These are phyloP conservation scores for Willowsia nigromaculata DNA, from an alignment of 2,888 invertebrate genomes.

Conservation along the genomic window DNA sequence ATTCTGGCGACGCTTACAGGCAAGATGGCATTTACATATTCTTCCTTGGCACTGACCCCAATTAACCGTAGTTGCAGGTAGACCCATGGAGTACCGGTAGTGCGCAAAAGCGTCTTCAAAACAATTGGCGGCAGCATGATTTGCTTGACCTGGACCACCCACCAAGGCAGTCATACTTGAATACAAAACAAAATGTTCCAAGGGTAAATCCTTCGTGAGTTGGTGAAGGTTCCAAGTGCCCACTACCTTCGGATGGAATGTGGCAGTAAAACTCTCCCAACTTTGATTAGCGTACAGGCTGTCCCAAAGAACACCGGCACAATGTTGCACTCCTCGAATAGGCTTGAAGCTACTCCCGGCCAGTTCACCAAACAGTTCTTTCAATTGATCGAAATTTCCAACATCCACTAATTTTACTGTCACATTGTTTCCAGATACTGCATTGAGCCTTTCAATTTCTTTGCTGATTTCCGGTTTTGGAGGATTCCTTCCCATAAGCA, in stretches of 20 bases:
- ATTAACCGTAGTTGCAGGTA: conserved; percentile 55
- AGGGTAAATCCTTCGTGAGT: neutral
- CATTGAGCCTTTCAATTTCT: neutral
- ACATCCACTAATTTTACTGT: neutral
- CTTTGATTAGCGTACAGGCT: neutral
- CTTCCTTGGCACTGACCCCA: conserved; percentile 67
- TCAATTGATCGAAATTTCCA: neutral
- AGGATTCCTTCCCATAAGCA: conserved; percentile 1
- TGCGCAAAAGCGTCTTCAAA: conserved; percentile 32
- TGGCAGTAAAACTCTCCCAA: neutral
- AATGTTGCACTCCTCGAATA: conserved; percentile 59
- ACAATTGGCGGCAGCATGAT: conserved; percentile 25
- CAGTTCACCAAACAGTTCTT: neutral
- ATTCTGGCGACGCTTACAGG: conserved; percentile 31
- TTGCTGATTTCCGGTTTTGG: neutral
- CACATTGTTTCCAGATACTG: too few species aligned
- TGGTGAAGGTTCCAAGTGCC: conserved; percentile 55
- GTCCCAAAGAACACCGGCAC: conserved; percentile 49
- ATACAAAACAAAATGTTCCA: conserved; percentile 52
- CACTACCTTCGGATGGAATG: conserved; percentile 22
- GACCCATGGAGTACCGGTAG: conserved; percentile 7
- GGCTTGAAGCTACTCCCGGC: neutral
- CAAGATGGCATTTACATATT: conserved; percentile 24
- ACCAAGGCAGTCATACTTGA: neutral
- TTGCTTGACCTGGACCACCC: conserved; percentile 13